phyloP scores from a whole-genome alignment of 1,140 invertebrate species.

The Saccostrea glomerata region DNA sequence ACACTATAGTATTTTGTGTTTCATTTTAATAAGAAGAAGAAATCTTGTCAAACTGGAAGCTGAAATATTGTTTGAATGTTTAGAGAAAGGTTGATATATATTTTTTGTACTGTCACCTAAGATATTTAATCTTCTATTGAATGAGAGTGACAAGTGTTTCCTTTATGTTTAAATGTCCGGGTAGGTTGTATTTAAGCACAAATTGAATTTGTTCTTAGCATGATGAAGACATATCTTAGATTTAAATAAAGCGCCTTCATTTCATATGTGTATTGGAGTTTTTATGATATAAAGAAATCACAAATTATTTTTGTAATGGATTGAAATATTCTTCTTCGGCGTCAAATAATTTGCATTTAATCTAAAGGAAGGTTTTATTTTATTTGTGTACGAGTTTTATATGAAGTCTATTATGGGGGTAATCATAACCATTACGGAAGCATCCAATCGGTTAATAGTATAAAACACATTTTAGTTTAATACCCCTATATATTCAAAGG shows the following conservation, averaged over 20 bases:
- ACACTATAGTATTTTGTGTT: too few species aligned
- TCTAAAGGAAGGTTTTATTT: background rate
- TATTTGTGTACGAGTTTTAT: conserved; percentile 3
- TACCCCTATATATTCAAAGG: background rate
- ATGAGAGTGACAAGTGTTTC: background rate
- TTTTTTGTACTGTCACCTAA: too few species aligned
- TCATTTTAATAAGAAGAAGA: too few species aligned
- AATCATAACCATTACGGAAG: background rate
- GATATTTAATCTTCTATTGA: background rate
- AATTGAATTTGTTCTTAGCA: background rate
- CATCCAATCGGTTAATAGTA: background rate
- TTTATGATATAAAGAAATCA: conserved; percentile 18
- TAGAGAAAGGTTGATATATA: too few species aligned
- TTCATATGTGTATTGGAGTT: background rate
- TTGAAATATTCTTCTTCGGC: background rate
- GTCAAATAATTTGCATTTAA: conserved; percentile 28
- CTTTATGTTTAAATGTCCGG: conserved; percentile 9
- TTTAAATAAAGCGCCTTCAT: background rate
- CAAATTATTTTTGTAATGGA: conserved; percentile 26
- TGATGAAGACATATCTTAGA: conserved; percentile 14
- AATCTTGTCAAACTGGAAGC: background rate
- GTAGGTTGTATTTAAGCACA: background rate
- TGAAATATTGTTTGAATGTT: background rate
- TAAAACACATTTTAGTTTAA: background rate
- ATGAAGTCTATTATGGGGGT: background rate